A percentile compares a stretch with the other conserved stretches of the same genome.
Evolutionary conservation across 1,140 invertebrate genomes (phyloP).

Genomic region (Polyergus mexicanus): DNA sequence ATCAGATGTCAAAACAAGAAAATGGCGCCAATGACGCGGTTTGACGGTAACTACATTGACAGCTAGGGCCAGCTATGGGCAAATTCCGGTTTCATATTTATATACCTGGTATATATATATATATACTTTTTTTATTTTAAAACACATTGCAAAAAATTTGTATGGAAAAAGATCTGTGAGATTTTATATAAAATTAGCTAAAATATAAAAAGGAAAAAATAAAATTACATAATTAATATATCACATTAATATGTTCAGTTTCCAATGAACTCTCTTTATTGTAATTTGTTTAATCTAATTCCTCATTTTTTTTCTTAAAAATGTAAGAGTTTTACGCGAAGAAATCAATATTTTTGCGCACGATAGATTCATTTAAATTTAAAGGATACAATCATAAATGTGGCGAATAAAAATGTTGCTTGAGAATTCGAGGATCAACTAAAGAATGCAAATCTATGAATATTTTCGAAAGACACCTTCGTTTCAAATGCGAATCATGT

Average conservation of each 20-base stretch:
- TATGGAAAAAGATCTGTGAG: not conserved
- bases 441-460: slow-evolving; percentile 7
- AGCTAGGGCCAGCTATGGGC: no score
- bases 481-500: not conserved
- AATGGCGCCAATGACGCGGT: no score
- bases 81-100: no score
- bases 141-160: not conserved
- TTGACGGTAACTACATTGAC: no score
- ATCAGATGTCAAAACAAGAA: no score
- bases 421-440: not conserved
- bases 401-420: not conserved
- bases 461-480: not conserved
- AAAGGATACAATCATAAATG: not conserved
- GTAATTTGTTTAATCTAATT: not conserved
- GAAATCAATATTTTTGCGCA: not conserved
- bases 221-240: slow-evolving; percentile 4
- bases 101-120: no score
- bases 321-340: not conserved
- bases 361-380: not conserved
- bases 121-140: no score
- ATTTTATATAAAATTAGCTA: not conserved
- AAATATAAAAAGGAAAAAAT: slow-evolving; percentile 4
- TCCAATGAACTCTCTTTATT: not conserved
- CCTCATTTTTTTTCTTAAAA: not conserved
- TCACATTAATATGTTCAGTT: not conserved